Percentiles rank a stretch among this genome's conserved stretches.
Evolutionary conservation across 2,888 invertebrate species (phyloP).

Genomic region (Abrostola triplasia): DNA sequence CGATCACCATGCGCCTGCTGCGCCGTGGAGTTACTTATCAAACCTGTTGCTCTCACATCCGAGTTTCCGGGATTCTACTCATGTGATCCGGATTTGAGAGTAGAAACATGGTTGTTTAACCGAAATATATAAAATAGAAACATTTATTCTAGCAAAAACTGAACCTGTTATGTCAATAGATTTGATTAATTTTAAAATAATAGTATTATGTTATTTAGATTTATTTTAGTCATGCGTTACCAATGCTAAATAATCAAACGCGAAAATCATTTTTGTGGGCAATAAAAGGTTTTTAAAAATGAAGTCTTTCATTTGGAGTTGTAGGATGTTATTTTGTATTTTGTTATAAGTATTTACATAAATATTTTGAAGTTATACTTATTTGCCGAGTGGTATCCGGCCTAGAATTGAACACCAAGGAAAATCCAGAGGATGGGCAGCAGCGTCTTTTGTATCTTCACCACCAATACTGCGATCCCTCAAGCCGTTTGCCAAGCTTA

Average conservation of each 20-base stretch:
- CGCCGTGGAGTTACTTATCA: constrained; percentile 21
- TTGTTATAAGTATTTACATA: too few relatives aligned
- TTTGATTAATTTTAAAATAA: not conserved
- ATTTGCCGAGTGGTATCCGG: too few relatives aligned
- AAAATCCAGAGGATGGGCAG: too few relatives aligned
- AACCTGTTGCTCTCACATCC: constrained; percentile 29
- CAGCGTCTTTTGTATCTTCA: too few relatives aligned
- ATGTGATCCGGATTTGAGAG: constrained; percentile 23
- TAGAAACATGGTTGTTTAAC: not conserved
- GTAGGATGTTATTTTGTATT: too few relatives aligned
- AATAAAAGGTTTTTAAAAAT: not conserved
- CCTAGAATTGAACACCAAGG: too few relatives aligned
- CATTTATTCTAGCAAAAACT: not conserved
- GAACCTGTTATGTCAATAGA: not conserved
- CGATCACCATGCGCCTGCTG: not conserved
- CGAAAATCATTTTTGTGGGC: not conserved
- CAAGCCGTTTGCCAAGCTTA: too few relatives aligned
- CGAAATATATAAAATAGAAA: not conserved
- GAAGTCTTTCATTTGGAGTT: not conserved
- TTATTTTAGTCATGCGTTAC: not conserved
- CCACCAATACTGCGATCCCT: too few relatives aligned
- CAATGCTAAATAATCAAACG: not conserved
- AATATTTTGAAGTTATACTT: too few relatives aligned
- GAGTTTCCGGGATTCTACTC: constrained; percentile 25
- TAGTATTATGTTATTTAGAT: not conserved